phyloP scores from a whole-genome alignment of 2,888 invertebrate genomes.

The Leptopilina drosophilae region DNA sequence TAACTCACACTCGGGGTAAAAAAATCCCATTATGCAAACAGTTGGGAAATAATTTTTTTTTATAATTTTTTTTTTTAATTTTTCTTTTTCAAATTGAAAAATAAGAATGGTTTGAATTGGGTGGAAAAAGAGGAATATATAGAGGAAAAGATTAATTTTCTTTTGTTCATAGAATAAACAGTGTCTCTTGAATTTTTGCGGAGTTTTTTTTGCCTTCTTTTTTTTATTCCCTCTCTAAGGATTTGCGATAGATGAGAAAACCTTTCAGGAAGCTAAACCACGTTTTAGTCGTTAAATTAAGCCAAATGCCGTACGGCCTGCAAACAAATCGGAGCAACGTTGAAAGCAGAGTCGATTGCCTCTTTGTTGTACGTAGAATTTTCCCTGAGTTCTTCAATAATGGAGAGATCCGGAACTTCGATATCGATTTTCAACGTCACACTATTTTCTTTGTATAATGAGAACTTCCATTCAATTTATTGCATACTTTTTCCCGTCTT shows the following conservation, averaged over 20 bases:
- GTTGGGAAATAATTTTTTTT: no score
- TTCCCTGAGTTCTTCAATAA: slow-evolving; percentile 47
- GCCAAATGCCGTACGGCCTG: slow-evolving; percentile 59
- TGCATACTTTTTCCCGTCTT: no score
- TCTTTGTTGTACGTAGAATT: slow-evolving; percentile 57
- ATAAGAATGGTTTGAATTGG: background rate
- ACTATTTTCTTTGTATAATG: slow-evolving; percentile 40
- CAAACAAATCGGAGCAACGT: slow-evolving; percentile 62
- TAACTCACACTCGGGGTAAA: background rate
- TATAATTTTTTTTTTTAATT: no score
- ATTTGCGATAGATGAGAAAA: slow-evolving; percentile 56
- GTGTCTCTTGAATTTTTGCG: background rate
- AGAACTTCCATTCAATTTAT: slow-evolving; percentile 27
- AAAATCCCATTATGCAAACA: no score
- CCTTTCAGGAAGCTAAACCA: slow-evolving; percentile 59
- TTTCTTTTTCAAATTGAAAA: background rate
- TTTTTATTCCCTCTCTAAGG: slow-evolving; percentile 47
- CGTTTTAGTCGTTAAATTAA: slow-evolving; percentile 67
- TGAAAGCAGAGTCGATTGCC: slow-evolving; percentile 58
- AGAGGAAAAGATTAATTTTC: background rate
- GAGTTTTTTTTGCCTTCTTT: no score
- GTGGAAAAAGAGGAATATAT: background rate
- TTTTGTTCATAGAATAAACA: background rate
- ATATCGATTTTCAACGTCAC: slow-evolving; percentile 34
- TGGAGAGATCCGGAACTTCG: slow-evolving; percentile 43